These are phyloP conservation scores for Halisarca cf. caerulea DNA, from an alignment of 37 sponge, comb jelly and placozoan species.

Conservation along the genomic window DNA sequence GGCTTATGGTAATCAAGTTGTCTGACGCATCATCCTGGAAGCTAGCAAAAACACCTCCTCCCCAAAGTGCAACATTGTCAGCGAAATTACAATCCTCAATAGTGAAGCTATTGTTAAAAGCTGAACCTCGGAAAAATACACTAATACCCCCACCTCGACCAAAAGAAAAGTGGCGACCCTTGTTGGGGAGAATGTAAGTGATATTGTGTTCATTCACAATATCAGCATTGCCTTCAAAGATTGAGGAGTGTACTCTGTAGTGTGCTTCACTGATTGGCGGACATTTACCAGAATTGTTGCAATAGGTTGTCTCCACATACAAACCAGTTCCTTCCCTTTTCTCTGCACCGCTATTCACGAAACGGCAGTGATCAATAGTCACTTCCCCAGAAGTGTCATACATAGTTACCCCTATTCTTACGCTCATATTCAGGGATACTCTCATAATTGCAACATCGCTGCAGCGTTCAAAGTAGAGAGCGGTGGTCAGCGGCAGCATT, in stretches of 20 bases:
- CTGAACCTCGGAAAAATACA: background rate
- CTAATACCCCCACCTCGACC: slow-evolving; percentile 19
- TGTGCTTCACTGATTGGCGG: no score
- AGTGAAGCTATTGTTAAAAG: background rate
- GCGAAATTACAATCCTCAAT: background rate
- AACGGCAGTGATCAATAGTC: background rate
- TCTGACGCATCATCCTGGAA: background rate
- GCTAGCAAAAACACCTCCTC: background rate
- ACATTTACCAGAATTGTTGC: background rate
- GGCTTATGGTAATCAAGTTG: background rate
- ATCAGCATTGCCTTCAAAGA: background rate
- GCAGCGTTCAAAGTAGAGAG: slow-evolving; percentile 4
- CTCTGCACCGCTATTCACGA: background rate
- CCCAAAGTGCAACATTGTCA: background rate
- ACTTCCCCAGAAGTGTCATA: slow-evolving; percentile 6
- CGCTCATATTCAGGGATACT: background rate
- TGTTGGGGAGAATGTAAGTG: background rate
- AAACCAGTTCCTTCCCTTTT: slow-evolving; percentile 12
- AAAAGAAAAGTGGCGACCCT: background rate
- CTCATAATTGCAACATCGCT: background rate
- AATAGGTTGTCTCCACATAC: slow-evolving; percentile 10
- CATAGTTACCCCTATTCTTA: slow-evolving; percentile 17
- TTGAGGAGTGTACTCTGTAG: background rate
- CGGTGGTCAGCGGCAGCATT: background rate
- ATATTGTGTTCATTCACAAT: background rate